Evolutionary conservation across 2,113 vertebrate species (phyloP).

Genomic region (Cynoglossus semilaevis): DNA sequence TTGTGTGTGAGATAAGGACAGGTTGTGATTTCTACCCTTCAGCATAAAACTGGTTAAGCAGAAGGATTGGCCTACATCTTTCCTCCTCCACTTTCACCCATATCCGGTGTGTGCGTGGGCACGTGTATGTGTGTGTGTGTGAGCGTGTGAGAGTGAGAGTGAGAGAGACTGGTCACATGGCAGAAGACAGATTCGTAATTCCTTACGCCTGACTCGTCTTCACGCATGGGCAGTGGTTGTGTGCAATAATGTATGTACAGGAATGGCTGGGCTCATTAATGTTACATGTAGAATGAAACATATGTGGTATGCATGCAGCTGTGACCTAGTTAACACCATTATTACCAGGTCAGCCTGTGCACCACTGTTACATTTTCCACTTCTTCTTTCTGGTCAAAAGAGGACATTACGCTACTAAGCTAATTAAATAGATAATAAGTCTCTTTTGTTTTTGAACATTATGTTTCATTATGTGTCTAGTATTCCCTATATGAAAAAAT

Average conservation of each 20-base stretch:
- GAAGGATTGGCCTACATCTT: slow-evolving; percentile 75
- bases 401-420: too few relatives aligned
- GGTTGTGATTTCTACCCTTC: slow-evolving; percentile 45
- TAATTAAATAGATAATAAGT: too few relatives aligned
- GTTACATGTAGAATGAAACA: slow-evolving; percentile 39
- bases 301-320: slow-evolving; percentile 42
- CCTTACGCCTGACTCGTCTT: slow-evolving; percentile 34
- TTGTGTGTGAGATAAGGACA: background rate
- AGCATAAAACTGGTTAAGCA: slow-evolving; percentile 67
- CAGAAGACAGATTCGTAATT: slow-evolving; percentile 18
- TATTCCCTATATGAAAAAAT: too few relatives aligned
- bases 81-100: slow-evolving; percentile 25
- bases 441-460: too few relatives aligned
- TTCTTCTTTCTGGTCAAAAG: background rate
- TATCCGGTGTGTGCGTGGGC: slow-evolving; percentile 15
- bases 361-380: background rate
- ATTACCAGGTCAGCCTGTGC: slow-evolving; percentile 11
- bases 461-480: too few relatives aligned
- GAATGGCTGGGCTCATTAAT: slow-evolving; percentile 40
- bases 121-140: slow-evolving; percentile 11
- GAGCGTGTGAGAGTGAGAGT: background rate
- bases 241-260: slow-evolving; percentile 5
- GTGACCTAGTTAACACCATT: slow-evolving; percentile 50
- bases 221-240: slow-evolving; percentile 14
- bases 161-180: background rate